Evolutionary conservation across 2,113 vertebrate species (phyloP), one percentile per base, ranked within the genome.

Genomic region (Lagenorhynchus albirostris): DNA sequence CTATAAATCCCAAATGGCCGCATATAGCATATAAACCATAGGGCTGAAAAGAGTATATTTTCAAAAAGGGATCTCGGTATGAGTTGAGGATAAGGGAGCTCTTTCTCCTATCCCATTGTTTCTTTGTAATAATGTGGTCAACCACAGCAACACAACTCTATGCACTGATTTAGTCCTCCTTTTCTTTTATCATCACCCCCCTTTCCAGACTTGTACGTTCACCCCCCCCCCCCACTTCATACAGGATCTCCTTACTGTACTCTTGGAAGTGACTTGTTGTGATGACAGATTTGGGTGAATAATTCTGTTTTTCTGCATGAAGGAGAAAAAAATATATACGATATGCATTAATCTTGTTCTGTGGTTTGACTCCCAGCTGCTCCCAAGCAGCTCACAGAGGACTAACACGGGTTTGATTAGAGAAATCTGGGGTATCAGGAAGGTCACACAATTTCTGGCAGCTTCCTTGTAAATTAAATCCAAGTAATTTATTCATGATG

Each of bases 401-500:
- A 36, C 95, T 98, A 97, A 94, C 79, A 0, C 13, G 83, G 80
- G 80, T 98, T 97, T 98, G 93, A 98, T 74, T 41, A 96, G 97
- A 97, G 93, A 96, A 97, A 98, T 94, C 96, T 96, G 68, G 93
- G 73, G 68, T 98, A 97, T 97, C 63, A 95, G 88, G 94, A 98
- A 98, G 97, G 97, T 98, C 97, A 98, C 89, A 87, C 12, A 96
- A 93, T 97, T 97, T 95, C 91, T 84, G 96, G 93, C 96, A 96
- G 92, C 95, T 98, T 98, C 94, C 97, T 98, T 98, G 90, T 98
- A 98, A 97, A 98, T 96, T 96, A 98, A 97, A 96, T 98, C 81
- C 81, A 97, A 97, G 96, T 98, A 98, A 98, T 98, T 98, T 98
- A 98, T 98, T 98, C 98, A 98, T 95, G 89, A 98, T 97, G 77